A percentile compares a stretch with the other conserved stretches of the same genome.
phyloP scores from a whole-genome alignment of 2,113 vertebrate species.

The Microtus pennsylvanicus region DNA sequence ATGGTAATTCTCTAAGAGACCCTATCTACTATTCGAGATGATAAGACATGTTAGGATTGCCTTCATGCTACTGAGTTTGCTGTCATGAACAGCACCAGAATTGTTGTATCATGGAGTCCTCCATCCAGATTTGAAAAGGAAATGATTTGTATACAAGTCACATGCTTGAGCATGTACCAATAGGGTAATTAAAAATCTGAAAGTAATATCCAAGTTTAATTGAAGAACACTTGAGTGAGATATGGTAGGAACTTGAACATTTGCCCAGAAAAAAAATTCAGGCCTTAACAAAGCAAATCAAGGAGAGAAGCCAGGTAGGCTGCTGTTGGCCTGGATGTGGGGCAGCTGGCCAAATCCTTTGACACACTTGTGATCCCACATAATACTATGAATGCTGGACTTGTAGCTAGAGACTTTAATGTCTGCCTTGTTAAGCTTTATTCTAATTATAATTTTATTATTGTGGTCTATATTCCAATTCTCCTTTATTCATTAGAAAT shows the following conservation, averaged over 20 bases:
- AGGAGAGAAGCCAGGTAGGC: too few species aligned
- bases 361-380: neutral
- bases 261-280: neutral
- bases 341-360: neutral
- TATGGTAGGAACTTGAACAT: neutral
- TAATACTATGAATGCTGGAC: too few species aligned
- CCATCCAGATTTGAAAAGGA: neutral
- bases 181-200: neutral
- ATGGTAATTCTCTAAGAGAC: neutral
- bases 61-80: neutral
- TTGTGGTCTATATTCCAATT: too few species aligned
- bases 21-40: neutral
- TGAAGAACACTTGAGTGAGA: neutral
- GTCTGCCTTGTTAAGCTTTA: neutral
- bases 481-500: neutral
- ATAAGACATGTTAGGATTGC: neutral
- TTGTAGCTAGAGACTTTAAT: neutral
- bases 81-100: neutral
- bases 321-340: too few species aligned
- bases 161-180: neutral
- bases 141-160: neutral
- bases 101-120: neutral
- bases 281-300: neutral
- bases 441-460: neutral
- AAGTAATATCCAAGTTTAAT: neutral